Conservation (phyloP, 2,797 vertebrate species). For the Phoebastria nigripes region DNA sequence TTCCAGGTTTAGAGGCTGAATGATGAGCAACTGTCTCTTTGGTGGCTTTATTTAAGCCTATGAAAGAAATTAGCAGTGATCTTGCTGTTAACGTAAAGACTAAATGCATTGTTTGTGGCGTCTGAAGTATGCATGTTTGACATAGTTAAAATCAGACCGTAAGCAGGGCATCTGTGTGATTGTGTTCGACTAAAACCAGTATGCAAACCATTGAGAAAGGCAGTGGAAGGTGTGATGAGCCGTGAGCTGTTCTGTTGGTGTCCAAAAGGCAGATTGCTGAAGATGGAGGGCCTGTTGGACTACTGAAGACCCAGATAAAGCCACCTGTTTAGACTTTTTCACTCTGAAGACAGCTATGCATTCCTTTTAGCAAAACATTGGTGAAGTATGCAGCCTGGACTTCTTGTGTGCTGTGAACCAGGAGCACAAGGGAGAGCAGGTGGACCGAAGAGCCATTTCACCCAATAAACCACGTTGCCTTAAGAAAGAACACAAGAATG, state of each 20-base stretch:
- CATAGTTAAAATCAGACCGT: neutral
- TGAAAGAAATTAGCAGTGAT: neutral
- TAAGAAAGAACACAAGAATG: neutral
- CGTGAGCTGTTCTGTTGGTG: neutral
- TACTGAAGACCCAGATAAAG: neutral
- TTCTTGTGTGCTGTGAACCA: neutral
- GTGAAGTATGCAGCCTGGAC: neutral
- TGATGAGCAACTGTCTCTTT: neutral
- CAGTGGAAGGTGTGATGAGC: neutral
- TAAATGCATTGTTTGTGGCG: neutral
- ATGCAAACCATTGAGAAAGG: neutral
- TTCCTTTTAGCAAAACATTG: neutral
- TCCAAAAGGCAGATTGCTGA: neutral
- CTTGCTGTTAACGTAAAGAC: neutral
- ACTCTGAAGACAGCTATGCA: neutral
- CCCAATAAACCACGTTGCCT: neutral
- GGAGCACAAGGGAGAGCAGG: neutral
- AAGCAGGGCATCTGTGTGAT: neutral
- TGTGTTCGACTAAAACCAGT: neutral
- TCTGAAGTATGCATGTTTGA: neutral
- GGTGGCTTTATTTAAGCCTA: neutral
- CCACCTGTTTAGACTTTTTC: neutral
- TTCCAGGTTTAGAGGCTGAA: neutral
- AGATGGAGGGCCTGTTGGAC: no score
- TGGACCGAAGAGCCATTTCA: neutral